Percentiles rank a stretch among this genome's conserved stretches.
phyloP scores from a whole-genome alignment of 2,888 invertebrate species.

The Cryptus armator region DNA sequence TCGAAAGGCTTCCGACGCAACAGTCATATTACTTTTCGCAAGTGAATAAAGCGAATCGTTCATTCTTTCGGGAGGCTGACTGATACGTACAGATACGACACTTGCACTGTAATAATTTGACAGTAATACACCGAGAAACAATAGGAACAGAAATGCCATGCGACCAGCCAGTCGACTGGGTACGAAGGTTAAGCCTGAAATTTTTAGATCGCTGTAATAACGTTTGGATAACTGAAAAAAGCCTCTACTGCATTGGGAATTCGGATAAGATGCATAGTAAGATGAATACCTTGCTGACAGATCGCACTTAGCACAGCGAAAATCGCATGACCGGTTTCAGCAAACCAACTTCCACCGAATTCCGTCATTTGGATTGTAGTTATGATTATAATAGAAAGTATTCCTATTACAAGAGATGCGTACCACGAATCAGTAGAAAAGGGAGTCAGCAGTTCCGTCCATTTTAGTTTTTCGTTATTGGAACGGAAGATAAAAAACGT shows the following conservation, averaged over 20 bases:
- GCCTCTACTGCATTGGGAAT: no score
- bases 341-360: constrained; percentile 51
- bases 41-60: constrained; percentile 80
- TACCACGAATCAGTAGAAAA: constrained; percentile 59
- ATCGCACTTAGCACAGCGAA: constrained; percentile 54
- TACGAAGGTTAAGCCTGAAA: constrained; percentile 76
- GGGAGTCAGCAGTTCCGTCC: constrained; percentile 58
- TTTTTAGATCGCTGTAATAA: not conserved
- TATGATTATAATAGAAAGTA: constrained; percentile 35
- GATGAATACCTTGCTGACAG: constrained; percentile 59
- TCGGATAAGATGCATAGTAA: no score
- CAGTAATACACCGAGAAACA: constrained; percentile 78
- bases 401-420: constrained; percentile 19
- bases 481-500: constrained; percentile 61
- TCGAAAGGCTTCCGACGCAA: constrained; percentile 77
- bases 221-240: no score
- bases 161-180: constrained; percentile 76
- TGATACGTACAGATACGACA: constrained; percentile 80
- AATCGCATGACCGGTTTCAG: constrained; percentile 57
- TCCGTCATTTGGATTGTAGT: constrained; percentile 58
- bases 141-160: constrained; percentile 76
- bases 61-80: constrained; percentile 79
- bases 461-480: constrained; percentile 44
- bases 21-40: constrained; percentile 73
- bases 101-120: constrained; percentile 81